These are phyloP conservation scores for Polypterus bichir DNA, from an alignment of 2,113 vertebrate species.

Conservation along the genomic window DNA sequence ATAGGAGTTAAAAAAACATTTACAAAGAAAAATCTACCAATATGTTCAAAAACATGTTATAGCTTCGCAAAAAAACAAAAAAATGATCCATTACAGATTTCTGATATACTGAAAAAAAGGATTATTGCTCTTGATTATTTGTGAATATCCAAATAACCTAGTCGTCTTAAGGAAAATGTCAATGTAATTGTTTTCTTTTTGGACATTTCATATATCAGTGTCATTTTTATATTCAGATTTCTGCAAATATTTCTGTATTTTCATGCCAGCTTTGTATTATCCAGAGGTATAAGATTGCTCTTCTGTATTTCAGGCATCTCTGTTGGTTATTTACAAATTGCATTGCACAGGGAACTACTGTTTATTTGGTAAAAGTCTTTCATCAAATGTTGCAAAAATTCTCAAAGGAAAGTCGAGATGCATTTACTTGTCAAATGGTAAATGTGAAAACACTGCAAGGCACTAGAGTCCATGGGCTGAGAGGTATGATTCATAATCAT, in stretches of 20 bases:
- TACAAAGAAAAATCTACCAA: too few relatives aligned
- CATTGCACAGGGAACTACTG: conserved; percentile 61
- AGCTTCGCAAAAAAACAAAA: too few relatives aligned
- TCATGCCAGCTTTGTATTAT: conserved; percentile 13
- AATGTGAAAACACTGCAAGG: conserved; percentile 55
- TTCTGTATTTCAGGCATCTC: conserved; percentile 51
- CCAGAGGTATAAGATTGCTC: conserved; percentile 43
- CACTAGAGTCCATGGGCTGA: conserved; percentile 52
- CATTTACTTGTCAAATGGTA: conserved; percentile 71
- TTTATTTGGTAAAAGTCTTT: conserved; percentile 93
- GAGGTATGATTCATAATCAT: conserved; percentile 97
- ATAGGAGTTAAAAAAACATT: too few relatives aligned
- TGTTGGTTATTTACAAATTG: conserved; percentile 63
- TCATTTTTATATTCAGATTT: too few relatives aligned
- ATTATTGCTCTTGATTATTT: too few relatives aligned
- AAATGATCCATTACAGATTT: too few relatives aligned
- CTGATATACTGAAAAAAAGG: too few relatives aligned
- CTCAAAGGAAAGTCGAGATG: conserved; percentile 70
- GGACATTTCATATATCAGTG: not conserved
- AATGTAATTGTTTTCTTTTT: not conserved
- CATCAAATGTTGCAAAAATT: conserved; percentile 61
- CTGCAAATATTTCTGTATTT: too few relatives aligned
- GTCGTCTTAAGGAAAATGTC: too few relatives aligned
- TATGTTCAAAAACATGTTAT: too few relatives aligned
- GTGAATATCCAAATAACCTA: too few relatives aligned